A percentile compares a stretch with the other conserved stretches of the same genome.
Conservation (phyloP, 23 tunicate species). For the Phallusia fumigata region DNA sequence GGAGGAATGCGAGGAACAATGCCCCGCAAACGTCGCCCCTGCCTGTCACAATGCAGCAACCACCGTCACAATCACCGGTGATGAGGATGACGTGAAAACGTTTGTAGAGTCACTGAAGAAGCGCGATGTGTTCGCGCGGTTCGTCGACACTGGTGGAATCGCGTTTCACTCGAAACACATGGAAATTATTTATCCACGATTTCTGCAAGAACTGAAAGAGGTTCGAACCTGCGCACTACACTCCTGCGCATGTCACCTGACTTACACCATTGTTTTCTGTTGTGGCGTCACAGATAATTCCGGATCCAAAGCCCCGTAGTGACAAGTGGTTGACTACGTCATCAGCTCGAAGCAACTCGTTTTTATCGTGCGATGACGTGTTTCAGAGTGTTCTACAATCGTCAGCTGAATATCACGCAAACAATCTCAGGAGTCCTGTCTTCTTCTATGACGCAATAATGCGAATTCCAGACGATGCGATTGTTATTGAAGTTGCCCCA, state of each 20-base stretch:
- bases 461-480: constrained; percentile 17
- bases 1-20: constrained; percentile 26
- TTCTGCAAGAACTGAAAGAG: constrained; percentile 7
- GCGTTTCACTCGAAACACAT: constrained; percentile 35
- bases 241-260: not conserved
- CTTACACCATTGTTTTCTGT: not conserved
- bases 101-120: constrained; percentile 18
- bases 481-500: constrained; percentile 34
- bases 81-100: not conserved
- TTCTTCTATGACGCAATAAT: constrained; percentile 15
- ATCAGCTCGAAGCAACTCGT: not conserved
- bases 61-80: constrained; percentile 33
- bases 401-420: constrained; percentile 41
- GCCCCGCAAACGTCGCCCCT: constrained; percentile 18
- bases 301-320: constrained; percentile 15
- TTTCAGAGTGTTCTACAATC: not conserved
- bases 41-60: constrained; percentile 30
- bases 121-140: constrained; percentile 18
- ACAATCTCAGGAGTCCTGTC: constrained; percentile 25
- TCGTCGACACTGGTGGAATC: constrained; percentile 16
- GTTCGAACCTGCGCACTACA: not conserved
- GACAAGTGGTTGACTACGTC: constrained; percentile 21
- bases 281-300: constrained; percentile 4
- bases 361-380: not conserved
- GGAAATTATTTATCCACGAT: constrained; percentile 13